Evolutionary conservation across 2,113 vertebrate species (phyloP).

Genomic region (Azemiops feae): DNA sequence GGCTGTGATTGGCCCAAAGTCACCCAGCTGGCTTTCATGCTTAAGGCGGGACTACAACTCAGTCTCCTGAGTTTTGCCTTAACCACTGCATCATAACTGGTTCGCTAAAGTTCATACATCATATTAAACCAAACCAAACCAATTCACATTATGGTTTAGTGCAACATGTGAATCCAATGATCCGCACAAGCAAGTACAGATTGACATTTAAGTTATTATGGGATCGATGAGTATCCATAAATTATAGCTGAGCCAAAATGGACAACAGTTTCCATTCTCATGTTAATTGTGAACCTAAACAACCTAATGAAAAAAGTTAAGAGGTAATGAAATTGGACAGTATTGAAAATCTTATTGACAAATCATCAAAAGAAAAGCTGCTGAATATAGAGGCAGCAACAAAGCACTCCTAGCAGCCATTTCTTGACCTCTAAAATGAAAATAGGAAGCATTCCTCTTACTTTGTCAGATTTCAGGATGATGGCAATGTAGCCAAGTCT

Average conservation of each 20-base stretch:
- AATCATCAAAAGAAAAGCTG: neutral
- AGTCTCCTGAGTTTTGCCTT: neutral
- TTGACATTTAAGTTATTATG: neutral
- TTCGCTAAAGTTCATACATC: neutral
- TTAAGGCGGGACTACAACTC: neutral
- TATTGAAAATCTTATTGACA: neutral
- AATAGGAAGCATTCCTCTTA: neutral
- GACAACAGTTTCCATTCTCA: neutral
- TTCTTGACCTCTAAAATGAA: neutral
- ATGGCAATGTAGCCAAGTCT: neutral
- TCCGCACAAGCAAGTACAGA: neutral
- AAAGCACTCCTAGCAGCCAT: too few species aligned
- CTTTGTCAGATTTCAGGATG: neutral
- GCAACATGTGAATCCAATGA: neutral
- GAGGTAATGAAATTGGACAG: neutral
- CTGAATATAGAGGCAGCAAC: neutral
- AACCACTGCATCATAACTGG: neutral
- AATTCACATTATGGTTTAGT: neutral
- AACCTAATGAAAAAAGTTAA: neutral
- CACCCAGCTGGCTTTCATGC: neutral
- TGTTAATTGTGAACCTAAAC: neutral
- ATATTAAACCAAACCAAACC: neutral
- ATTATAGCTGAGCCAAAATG: neutral
- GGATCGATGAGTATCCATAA: neutral
- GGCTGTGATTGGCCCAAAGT: neutral